Percentiles rank a stretch among this genome's conserved stretches.
These are phyloP conservation scores for Zeuzera pyrina DNA, from an alignment of 2,888 invertebrate genomes.

Conservation along the genomic window DNA sequence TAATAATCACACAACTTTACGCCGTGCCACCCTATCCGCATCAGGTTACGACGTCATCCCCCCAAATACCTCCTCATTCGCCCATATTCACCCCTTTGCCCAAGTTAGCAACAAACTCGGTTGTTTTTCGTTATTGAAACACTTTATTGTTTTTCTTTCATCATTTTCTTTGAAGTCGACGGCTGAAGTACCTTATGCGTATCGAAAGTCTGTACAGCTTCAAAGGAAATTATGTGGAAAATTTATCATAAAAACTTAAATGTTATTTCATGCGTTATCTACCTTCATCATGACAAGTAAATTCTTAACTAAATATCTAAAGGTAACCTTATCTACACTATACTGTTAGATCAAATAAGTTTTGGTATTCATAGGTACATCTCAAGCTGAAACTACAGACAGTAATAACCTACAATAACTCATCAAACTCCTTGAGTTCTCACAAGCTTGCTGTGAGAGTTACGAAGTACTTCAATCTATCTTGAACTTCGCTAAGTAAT, in stretches of 20 bases:
- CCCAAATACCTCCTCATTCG: constrained; percentile 13
- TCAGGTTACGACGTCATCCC: constrained; percentile 18
- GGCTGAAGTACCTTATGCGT: constrained; percentile 27
- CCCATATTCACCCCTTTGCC: constrained; percentile 21
- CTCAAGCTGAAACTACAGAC: no score
- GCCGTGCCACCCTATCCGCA: constrained; percentile 9
- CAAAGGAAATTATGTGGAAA: constrained; percentile 20
- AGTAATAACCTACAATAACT: no score
- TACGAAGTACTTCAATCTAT: constrained; percentile 55
- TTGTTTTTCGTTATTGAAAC: constrained; percentile 63
- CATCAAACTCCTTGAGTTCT: constrained; percentile 44
- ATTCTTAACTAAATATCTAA: not conserved
- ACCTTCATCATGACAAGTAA: not conserved
- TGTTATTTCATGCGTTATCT: not conserved
- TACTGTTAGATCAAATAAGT: no score
- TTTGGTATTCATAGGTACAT: constrained; percentile 13
- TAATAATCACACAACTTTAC: constrained; percentile 19
- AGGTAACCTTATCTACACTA: no score
- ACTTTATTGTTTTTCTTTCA: constrained; percentile 65
- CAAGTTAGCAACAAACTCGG: constrained; percentile 56
- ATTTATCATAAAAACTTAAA: not conserved
- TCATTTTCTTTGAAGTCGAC: constrained; percentile 41
- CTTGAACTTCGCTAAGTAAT: constrained; percentile 59
- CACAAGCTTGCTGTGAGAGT: constrained; percentile 34
- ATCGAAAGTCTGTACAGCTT: constrained; percentile 29